A percentile compares a stretch with the other conserved stretches of the same genome.
Evolutionary conservation across 2,797 vertebrate species (phyloP).

Genomic region (Jordanella pulchra): DNA sequence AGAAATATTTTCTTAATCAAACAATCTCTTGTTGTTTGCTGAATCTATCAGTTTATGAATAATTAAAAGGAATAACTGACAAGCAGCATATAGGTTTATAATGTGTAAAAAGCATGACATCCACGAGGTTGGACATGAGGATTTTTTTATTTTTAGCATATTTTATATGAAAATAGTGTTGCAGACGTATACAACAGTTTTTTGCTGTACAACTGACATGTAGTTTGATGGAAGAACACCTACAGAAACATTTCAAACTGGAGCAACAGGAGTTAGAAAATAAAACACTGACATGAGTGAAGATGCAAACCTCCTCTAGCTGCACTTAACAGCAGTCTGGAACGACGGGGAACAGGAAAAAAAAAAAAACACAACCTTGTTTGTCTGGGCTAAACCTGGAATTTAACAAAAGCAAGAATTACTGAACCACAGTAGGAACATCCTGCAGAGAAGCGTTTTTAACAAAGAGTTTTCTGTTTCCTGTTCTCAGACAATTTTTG

Average conservation of each 20-base stretch:
- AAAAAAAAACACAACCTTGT: neutral
- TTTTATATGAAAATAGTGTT: conserved; percentile 79
- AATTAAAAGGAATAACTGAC: neutral
- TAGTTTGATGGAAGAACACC: conserved; percentile 28
- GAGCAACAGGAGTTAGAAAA: conserved; percentile 44
- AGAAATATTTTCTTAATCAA: neutral
- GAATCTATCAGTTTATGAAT: neutral
- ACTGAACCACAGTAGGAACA: conserved; percentile 9
- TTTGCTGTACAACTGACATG: conserved; percentile 69
- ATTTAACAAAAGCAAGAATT: conserved; percentile 3
- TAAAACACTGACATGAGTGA: conserved; percentile 26
- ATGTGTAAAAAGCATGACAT: neutral
- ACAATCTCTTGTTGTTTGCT: neutral
- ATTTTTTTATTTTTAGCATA: conserved; percentile 79
- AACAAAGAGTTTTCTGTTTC: neutral
- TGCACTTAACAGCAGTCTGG: conserved; percentile 52
- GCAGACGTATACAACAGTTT: conserved; percentile 68
- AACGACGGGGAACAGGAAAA: conserved; percentile 31
- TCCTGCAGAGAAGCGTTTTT: conserved; percentile 18
- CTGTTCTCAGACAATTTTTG: neutral
- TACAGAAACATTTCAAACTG: conserved; percentile 38
- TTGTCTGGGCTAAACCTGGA: conserved; percentile 20
- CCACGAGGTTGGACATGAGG: conserved; percentile 48
- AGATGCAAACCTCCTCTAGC: conserved; percentile 35
- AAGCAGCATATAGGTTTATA: neutral